Conservation (phyloP, 1,140 invertebrate species). For the Heterodera carotae region DNA sequence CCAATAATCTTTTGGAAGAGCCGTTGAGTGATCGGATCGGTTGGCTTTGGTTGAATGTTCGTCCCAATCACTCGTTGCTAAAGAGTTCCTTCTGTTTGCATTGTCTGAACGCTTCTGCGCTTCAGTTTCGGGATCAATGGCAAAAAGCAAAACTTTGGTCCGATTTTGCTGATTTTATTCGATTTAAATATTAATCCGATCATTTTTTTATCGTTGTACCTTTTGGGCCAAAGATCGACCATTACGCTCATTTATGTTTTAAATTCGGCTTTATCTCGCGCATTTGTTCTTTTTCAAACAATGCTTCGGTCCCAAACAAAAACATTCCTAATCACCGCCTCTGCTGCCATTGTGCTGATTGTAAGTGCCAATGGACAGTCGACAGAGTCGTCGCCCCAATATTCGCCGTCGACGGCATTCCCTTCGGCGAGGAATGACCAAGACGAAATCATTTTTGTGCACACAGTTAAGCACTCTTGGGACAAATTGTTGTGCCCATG, state of each 20-base stretch:
- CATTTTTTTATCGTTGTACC: neutral
- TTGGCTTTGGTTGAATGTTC: neutral
- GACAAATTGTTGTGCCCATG: neutral
- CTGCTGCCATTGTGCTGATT: neutral
- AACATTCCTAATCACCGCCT: neutral
- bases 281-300: too few relatives aligned
- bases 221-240: too few relatives aligned
- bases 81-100: neutral
- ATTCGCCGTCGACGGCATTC: neutral
- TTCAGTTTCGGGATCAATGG: neutral
- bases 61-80: too few relatives aligned
- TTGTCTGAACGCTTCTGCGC: neutral
- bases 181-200: neutral
- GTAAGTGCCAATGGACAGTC: neutral
- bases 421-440: constrained; percentile 7
- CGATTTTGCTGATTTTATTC: neutral
- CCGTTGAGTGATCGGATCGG: neutral
- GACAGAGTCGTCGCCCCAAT: neutral
- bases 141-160: neutral
- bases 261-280: too few relatives aligned
- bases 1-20: constrained; percentile 1
- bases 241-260: too few relatives aligned
- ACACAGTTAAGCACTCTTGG: constrained; percentile 17
- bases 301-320: neutral
- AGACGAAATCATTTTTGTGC: constrained; percentile 33